Evolutionary conservation across 2,888 invertebrate species (phyloP).

Genomic region (Tridacna gigas): DNA sequence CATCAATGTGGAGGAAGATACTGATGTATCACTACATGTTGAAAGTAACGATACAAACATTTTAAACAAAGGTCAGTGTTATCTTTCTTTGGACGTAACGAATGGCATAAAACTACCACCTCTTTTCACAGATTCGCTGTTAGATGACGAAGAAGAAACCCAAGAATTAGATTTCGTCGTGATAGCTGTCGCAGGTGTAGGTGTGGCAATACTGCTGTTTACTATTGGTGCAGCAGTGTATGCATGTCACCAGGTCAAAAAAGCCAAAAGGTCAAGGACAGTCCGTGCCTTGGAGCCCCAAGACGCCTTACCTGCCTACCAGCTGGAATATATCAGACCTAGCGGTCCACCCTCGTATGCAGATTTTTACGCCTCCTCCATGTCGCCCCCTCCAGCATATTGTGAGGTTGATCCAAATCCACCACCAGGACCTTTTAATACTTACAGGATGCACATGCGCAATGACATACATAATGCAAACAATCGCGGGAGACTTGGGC

Average conservation of each 20-base stretch:
- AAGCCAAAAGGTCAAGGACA: constrained; percentile 44
- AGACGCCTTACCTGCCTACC: constrained; percentile 13
- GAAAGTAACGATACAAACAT: too few relatives aligned
- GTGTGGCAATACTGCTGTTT: constrained; percentile 38
- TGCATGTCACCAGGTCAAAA: constrained; percentile 46
- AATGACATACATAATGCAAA: not conserved
- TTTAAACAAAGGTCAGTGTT: too few relatives aligned
- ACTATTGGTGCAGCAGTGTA: constrained; percentile 37
- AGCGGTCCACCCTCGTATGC: constrained; percentile 59
- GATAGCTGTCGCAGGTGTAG: constrained; percentile 33
- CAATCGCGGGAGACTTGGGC: not conserved
- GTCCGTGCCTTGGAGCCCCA: constrained; percentile 14
- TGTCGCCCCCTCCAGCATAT: constrained; percentile 57
- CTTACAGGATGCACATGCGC: not conserved
- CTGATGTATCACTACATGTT: too few relatives aligned
- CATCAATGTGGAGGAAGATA: too few relatives aligned
- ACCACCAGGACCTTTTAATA: not conserved
- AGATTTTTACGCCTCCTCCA: constrained; percentile 41
- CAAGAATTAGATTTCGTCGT: constrained; percentile 22
- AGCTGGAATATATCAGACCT: constrained; percentile 21
- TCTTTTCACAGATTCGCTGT: constrained; percentile 34
- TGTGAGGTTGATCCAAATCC: constrained; percentile 53
- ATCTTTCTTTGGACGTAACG: too few relatives aligned
- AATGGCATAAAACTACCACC: too few relatives aligned
- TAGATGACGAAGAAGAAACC: constrained; percentile 38